Base-by-base conservation (phyloP, 2,888 invertebrate genomes). In the Sminthurides aquaticus region DNA sequence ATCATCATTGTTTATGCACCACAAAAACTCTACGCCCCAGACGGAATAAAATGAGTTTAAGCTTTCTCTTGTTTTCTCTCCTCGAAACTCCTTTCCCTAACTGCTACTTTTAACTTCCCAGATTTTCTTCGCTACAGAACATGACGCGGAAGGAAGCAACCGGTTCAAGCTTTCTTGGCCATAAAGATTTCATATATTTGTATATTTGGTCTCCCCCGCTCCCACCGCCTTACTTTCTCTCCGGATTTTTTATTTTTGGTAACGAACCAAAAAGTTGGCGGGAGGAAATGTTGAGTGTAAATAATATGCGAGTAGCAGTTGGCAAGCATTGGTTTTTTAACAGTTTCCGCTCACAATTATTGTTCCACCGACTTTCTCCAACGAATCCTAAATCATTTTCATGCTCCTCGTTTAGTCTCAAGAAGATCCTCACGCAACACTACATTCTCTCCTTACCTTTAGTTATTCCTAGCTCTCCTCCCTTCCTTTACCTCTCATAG, bases 1-100 rank as follows among this genome's bases (percentile, higher is more conserved):
- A 52, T 52, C 52, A 20, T 15, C 52, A 52, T 52, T 52, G 52
- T 52, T 52, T 52, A 52, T 52, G 52, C 52, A 52, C 52, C 52
- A 20, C 8, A 8, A 8, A 43, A 43, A 8, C 43, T n/a, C n/a
- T n/a, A n/a, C n/a, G n/a, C n/a, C n/a, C n/a, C n/a, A n/a, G n/a
- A n/a, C n/a, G n/a, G n/a, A n/a, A n/a, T n/a, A n/a, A n/a, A n/a
- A n/a, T n/a, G n/a, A n/a, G n/a, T n/a, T n/a, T n/a, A n/a, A n/a
- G n/a, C n/a, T n/a, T n/a, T n/a, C n/a, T n/a, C 43, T 34, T 34
- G 15, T 34, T 34, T 5, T 34, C 8, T 34, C 43, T 15, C 15
- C 43, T 34, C 43, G 43, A 34, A 34, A 34, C 43, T 11, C 43
- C 8, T n/a, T n/a, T n/a, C n/a, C n/a, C n/a, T n/a, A n/a, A n/a